phyloP scores from a whole-genome alignment of 2,888 invertebrate species.

The Zelleria hepariella region DNA sequence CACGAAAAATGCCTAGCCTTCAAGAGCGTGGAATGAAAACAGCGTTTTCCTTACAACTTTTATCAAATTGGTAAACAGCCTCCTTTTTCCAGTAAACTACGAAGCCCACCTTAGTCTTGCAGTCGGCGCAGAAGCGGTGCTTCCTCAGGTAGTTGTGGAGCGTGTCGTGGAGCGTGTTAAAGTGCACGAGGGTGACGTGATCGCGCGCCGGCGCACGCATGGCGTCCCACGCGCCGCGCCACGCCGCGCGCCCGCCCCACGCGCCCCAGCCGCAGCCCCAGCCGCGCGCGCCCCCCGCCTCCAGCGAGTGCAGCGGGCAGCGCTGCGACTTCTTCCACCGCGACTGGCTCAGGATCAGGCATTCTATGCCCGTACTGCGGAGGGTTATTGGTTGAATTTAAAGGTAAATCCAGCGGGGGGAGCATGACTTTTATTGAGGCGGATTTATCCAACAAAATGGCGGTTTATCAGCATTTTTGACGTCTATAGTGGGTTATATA shows the following conservation, averaged over 20 bases:
- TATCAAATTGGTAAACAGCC: too few relatives aligned
- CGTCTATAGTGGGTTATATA: too few relatives aligned
- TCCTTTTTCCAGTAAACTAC: not conserved
- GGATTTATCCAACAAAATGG: too few relatives aligned
- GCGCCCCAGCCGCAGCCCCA: constrained; percentile 87
- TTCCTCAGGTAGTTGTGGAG: constrained; percentile 92
- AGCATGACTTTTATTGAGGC: too few relatives aligned
- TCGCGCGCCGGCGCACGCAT: constrained; percentile 85
- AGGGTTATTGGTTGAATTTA: too few relatives aligned
- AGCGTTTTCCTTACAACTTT: too few relatives aligned
- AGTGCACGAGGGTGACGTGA: constrained; percentile 90
- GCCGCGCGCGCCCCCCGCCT: constrained; percentile 83
- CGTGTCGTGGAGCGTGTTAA: constrained; percentile 85
- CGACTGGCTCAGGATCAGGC: constrained; percentile 83
- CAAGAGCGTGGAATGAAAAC: too few relatives aligned
- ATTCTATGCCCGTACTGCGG: constrained; percentile 79
- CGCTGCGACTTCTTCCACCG: constrained; percentile 91
- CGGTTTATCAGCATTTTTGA: too few relatives aligned
- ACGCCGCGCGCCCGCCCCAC: constrained; percentile 76
- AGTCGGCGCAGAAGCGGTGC: constrained; percentile 94
- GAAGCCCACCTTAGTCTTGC: constrained; percentile 85
- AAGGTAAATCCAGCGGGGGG: too few relatives aligned
- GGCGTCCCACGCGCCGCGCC: constrained; percentile 89
- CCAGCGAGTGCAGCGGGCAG: constrained; percentile 91
- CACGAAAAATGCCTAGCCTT: too few relatives aligned